Evolutionary conservation across 2,113 vertebrate species (phyloP).

Genomic region (Collichthys lucidus): DNA sequence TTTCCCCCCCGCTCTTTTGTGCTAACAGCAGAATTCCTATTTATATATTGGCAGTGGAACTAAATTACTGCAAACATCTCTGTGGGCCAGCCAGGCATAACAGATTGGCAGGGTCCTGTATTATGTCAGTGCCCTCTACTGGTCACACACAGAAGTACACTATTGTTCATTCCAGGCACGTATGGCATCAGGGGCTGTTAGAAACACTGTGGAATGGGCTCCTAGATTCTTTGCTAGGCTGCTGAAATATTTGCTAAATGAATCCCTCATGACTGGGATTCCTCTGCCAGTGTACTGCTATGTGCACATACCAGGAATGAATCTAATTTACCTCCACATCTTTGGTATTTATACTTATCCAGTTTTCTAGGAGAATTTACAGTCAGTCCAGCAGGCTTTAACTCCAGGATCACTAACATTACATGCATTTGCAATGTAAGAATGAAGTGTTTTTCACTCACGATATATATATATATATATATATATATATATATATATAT

Average conservation of each 20-base stretch:
- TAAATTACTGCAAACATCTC: constrained; percentile 86
- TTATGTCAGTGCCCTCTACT: constrained; percentile 85
- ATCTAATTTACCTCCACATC: constrained; percentile 45
- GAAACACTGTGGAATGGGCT: constrained; percentile 71
- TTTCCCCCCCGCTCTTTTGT: constrained; percentile 75
- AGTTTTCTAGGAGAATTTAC: constrained; percentile 19
- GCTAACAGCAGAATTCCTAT: constrained; percentile 86
- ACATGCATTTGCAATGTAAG: constrained; percentile 16
- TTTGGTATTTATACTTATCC: constrained; percentile 17
- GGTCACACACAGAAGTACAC: constrained; percentile 44
- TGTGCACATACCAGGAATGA: constrained; percentile 51
- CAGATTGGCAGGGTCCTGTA: constrained; percentile 78
- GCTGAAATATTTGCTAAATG: constrained; percentile 76
- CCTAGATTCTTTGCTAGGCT: constrained; percentile 67
- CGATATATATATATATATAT: neutral
- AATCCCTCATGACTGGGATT: constrained; percentile 74
- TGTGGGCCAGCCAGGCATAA: constrained; percentile 81
- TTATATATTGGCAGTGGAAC: constrained; percentile 86
- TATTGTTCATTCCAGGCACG: constrained; percentile 71
- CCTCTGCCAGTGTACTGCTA: constrained; percentile 57
- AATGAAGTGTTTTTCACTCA: neutral
- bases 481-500: neutral
- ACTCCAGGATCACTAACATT: constrained; percentile 8
- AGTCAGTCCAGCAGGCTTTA: neutral
- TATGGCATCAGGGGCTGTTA: constrained; percentile 52